phyloP scores from a whole-genome alignment of 2,113 vertebrate genomes.

The Fregata magnificens region DNA sequence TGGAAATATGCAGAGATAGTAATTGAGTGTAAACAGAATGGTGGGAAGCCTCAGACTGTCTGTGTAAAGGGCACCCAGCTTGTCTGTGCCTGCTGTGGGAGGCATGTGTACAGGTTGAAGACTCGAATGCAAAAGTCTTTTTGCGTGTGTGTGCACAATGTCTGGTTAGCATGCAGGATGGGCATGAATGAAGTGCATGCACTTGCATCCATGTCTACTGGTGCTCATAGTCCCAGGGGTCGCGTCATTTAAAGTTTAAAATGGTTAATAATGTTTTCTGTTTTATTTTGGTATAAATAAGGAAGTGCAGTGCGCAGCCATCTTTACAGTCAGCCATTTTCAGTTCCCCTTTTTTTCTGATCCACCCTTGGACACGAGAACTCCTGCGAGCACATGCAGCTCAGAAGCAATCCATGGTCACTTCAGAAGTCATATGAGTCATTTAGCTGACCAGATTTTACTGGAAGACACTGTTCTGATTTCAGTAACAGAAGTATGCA shows the following conservation, averaged over 20 bases:
- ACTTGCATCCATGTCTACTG: neutral
- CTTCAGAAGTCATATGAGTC: constrained; percentile 24
- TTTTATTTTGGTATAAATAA: constrained; percentile 46
- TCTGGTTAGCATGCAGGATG: accelerated
- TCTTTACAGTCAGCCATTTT: constrained; percentile 70
- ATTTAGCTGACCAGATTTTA: constrained; percentile 19
- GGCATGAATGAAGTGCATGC: neutral
- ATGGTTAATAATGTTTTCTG: neutral
- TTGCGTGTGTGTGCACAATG: neutral
- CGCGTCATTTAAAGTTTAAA: neutral
- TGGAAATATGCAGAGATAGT: neutral
- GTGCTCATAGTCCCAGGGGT: neutral
- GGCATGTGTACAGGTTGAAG: neutral
- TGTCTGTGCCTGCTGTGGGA: neutral
- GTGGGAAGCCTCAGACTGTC: neutral
- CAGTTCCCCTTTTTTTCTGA: constrained; percentile 51
- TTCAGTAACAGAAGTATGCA: constrained; percentile 29
- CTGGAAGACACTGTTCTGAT: constrained; percentile 32
- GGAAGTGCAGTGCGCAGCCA: constrained; percentile 45
- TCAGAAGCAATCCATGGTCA: neutral
- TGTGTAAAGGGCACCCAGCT: neutral
- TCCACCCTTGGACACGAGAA: neutral
- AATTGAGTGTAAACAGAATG: neutral
- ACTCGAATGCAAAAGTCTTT: neutral
- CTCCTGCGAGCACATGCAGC: neutral